Base-by-base conservation (phyloP, 2,113 vertebrate genomes). In the Anas platyrhynchos region DNA sequence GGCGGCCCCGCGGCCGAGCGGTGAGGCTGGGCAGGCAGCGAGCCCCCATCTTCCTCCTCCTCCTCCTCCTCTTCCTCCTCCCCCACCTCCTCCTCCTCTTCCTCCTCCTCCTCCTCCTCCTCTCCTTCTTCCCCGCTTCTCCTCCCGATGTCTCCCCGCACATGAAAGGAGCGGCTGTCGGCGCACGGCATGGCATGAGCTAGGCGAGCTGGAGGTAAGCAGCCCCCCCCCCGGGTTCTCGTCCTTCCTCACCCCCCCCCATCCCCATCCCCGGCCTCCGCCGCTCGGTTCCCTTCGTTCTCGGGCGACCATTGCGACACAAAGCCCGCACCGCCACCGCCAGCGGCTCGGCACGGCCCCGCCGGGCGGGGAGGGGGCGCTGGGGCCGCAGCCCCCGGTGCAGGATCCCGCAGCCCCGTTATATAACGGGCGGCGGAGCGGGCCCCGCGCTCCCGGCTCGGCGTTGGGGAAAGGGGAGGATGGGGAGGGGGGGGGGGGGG, bases 161-260 rank as follows among this genome's bases (percentile, higher is more conserved):
- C 85, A 93, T 92, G 93, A 95, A 88, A 46, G 89, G 87, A 94
- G 71, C 43, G 69, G 82, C 90, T 74, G 89, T 80, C 74, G 54
- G 77, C 31, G 48, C 78, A 87, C 91, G 73, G 94, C 94, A 94
- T 91, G 96, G 93, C 97, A 97, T 97, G 97, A 97, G 65, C 97
- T 93, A 75, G 92, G 91, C 44, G 88, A 72, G 90, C 83, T 65
- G 62, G 62, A 65, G 62, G 62, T 65, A 65, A 65, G 62, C 48
- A 7, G 22, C 48, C 48, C 48, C 48, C 22, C 48, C 22, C 11
- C 38, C 38, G n/a, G n/a, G 38, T 22, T 13, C 12, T 46, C 20
- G 38, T 21, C 20, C 9, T 21, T 46, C 20, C 4, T 9, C 18
- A 9, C 18, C 46, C 46, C 46, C 46, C 9, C 36, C 46, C 46